phyloP scores from a whole-genome alignment of 2,113 vertebrate genomes.

The Gorilla gorilla region DNA sequence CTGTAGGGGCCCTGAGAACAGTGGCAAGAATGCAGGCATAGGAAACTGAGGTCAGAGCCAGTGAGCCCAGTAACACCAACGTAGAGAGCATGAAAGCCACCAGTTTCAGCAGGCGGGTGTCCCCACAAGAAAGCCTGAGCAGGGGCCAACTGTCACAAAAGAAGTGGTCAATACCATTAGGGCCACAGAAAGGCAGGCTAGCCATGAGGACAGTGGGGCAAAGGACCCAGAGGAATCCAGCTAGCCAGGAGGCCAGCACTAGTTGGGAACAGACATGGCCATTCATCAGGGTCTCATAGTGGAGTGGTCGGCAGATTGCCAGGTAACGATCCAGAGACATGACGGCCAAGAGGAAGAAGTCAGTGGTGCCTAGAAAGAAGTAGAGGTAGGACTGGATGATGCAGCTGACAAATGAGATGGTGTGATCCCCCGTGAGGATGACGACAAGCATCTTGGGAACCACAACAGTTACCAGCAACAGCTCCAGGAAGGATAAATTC shows the following conservation, averaged over 20 bases:
- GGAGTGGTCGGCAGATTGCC: slow-evolving; percentile 50
- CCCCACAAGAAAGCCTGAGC: slow-evolving; percentile 61
- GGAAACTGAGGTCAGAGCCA: slow-evolving; percentile 40
- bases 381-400: slow-evolving; percentile 59
- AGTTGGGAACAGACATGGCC: background rate
- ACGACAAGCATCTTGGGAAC: slow-evolving; percentile 67
- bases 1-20: slow-evolving; percentile 4
- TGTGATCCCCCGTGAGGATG: slow-evolving; percentile 27
- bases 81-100: slow-evolving; percentile 53
- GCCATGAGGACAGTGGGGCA: slow-evolving; percentile 51
- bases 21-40: slow-evolving; percentile 47
- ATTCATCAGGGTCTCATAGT: slow-evolving; percentile 59
- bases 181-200: slow-evolving; percentile 42
- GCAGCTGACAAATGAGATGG: slow-evolving; percentile 62
- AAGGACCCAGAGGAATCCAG: slow-evolving; percentile 55
- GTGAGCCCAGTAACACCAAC: slow-evolving; percentile 16
- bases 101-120: slow-evolving; percentile 43
- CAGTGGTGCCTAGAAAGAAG: slow-evolving; percentile 59
- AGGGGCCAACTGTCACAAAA: slow-evolving; percentile 68
- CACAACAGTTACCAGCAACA: slow-evolving; percentile 48
- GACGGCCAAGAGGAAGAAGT: slow-evolving; percentile 68
- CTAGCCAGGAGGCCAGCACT: slow-evolving; percentile 49
- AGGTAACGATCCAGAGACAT: slow-evolving; percentile 69
- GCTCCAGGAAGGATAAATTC: slow-evolving; percentile 65
- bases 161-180: slow-evolving; percentile 45